These are phyloP conservation scores for Nomada ferruginata DNA, from an alignment of 2,888 invertebrate genomes.

Conservation along the genomic window DNA sequence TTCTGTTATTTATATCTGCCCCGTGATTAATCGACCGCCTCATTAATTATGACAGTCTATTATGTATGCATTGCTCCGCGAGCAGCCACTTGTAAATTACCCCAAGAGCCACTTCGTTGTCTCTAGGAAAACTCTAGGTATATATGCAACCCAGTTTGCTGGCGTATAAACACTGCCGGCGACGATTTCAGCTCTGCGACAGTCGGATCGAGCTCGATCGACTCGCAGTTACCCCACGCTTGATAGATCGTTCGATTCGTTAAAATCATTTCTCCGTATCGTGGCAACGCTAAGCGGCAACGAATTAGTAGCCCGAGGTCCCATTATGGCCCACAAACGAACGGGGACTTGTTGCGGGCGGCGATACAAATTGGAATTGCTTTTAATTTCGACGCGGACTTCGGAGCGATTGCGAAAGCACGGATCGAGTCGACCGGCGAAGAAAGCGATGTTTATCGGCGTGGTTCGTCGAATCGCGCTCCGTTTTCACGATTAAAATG, in stretches of 20 bases:
- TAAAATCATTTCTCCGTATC: neutral
- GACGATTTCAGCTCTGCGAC: neutral
- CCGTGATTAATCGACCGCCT: slow-evolving; percentile 57
- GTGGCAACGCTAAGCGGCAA: neutral
- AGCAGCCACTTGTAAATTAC: slow-evolving; percentile 21
- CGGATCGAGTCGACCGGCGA: neutral
- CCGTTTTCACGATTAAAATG: slow-evolving; percentile 76
- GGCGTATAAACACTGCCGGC: neutral
- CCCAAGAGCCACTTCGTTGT: neutral
- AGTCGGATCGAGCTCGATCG: slow-evolving; percentile 7
- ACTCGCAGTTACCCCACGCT: neutral
- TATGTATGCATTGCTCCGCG: slow-evolving; percentile 53
- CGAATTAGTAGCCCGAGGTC: neutral
- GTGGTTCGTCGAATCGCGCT: slow-evolving; percentile 48
- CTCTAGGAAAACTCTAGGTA: neutral
- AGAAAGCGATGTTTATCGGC: slow-evolving; percentile 49
- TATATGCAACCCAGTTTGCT: neutral
- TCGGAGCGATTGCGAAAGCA: slow-evolving; percentile 21
- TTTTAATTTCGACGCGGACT: slow-evolving; percentile 28
- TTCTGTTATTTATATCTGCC: slow-evolving; percentile 53
- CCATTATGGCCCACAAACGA: slow-evolving; percentile 16
- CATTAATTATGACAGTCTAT: slow-evolving; percentile 60
- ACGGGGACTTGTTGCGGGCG: neutral
- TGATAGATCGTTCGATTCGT: neutral
- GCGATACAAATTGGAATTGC: slow-evolving; percentile 25